Conservation (phyloP, 1,140 invertebrate genomes). For the Chymomyza costata region DNA sequence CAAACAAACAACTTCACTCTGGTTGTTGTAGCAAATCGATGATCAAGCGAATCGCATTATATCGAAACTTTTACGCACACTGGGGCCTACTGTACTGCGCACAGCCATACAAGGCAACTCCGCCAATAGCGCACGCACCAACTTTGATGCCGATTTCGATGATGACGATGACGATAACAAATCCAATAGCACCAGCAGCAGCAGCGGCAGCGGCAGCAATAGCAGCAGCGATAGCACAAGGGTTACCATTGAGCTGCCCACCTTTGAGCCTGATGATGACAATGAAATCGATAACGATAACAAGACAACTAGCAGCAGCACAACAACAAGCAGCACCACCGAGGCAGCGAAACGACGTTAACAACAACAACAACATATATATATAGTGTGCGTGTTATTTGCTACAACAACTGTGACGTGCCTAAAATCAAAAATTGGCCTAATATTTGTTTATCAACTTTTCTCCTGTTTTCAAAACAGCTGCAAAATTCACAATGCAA, state of each 20-base stretch:
- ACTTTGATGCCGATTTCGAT: constrained; percentile 71
- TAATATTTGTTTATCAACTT: constrained; percentile 14
- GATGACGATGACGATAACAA: constrained; percentile 54
- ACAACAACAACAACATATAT: constrained; percentile 12
- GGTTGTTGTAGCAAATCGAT: constrained; percentile 83
- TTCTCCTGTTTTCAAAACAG: constrained; percentile 2
- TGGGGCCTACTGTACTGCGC: constrained; percentile 81
- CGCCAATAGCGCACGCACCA: constrained; percentile 61
- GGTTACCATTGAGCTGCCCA: constrained; percentile 76
- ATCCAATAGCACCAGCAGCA: constrained; percentile 22
- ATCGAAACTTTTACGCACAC: constrained; percentile 80
- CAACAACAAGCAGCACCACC: constrained; percentile 4
- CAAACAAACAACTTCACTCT: constrained; percentile 17
- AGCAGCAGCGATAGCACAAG: constrained; percentile 45
- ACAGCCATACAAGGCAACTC: constrained; percentile 69
- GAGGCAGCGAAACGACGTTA: constrained; percentile 20
- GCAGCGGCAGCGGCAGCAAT: constrained; percentile 46
- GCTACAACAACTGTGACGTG: constrained; percentile 53
- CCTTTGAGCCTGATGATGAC: constrained; percentile 76
- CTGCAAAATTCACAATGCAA: constrained; percentile 17
- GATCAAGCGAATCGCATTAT: constrained; percentile 84
- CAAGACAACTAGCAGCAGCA: constrained; percentile 30
- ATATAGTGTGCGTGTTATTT: constrained; percentile 49
- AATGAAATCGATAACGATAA: constrained; percentile 56
- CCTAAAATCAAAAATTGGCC: constrained; percentile 2